These are phyloP conservation scores for Ifrita kowaldi DNA, from an alignment of 2,113 vertebrate genomes.

Conservation along the genomic window DNA sequence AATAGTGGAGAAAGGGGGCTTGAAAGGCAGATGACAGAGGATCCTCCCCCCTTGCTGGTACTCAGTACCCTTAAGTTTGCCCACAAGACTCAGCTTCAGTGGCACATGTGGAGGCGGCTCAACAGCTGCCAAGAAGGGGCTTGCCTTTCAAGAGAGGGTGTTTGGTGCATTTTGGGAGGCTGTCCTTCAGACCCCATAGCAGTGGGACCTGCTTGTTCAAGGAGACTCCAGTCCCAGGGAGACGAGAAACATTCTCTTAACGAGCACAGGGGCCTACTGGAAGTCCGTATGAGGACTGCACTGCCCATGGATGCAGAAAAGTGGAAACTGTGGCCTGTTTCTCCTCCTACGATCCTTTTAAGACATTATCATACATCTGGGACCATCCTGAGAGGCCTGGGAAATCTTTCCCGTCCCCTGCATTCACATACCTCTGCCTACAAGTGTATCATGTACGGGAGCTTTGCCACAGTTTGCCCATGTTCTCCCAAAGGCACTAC, in stretches of 20 bases:
- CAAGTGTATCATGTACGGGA: neutral
- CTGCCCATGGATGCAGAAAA: neutral
- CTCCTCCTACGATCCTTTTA: neutral
- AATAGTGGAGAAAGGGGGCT: neutral
- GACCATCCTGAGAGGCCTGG: neutral
- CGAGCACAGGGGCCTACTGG: neutral
- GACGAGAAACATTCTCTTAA: neutral
- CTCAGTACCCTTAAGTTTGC: neutral
- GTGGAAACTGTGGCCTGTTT: neutral
- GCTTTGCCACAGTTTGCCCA: neutral
- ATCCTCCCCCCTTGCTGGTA: neutral
- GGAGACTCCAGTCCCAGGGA: neutral
- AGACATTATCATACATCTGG: neutral
- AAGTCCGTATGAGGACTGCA: neutral
- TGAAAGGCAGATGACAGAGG: neutral
- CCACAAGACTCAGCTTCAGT: neutral
- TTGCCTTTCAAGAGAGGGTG: neutral
- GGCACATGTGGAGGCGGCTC: neutral
- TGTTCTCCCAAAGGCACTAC: neutral
- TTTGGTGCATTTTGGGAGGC: neutral
- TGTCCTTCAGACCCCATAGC: neutral
- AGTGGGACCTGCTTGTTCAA: neutral
- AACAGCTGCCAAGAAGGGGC: neutral
- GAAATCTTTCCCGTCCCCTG: neutral
- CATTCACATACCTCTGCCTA: neutral